These are phyloP conservation scores for Paedocypris sp. DNA, from an alignment of 2,113 vertebrate genomes.

Conservation along the genomic window DNA sequence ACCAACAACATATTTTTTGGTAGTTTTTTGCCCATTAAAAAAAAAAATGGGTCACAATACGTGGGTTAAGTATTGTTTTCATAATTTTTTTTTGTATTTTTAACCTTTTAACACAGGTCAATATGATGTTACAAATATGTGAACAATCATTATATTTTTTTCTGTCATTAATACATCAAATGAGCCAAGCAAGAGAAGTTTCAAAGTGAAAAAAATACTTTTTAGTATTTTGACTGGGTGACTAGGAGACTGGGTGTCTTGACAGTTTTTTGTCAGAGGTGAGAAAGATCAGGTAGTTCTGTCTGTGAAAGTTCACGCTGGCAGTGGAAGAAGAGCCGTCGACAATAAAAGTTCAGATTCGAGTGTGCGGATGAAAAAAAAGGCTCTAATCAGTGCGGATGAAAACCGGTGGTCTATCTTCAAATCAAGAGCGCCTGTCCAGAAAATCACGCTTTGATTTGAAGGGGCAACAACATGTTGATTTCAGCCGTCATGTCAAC, in stretches of 20 bases:
- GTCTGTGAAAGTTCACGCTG: background rate
- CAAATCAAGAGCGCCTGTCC: background rate
- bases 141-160: too few relatives aligned
- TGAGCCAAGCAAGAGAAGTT: too few relatives aligned
- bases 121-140: too few relatives aligned
- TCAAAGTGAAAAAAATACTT: background rate
- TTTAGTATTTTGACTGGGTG: too few relatives aligned
- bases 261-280: constrained; percentile 1
- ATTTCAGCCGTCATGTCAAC: background rate
- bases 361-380: background rate
- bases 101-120: too few relatives aligned
- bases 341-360: constrained; percentile 9
- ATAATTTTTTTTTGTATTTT: too few relatives aligned
- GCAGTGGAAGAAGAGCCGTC: constrained; percentile 1
- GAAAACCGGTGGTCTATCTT: background rate
- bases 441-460: background rate
- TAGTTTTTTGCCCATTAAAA: too few relatives aligned
- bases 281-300: constrained; percentile 7
- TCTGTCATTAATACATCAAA: too few relatives aligned
- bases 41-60: too few relatives aligned
- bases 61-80: too few relatives aligned
- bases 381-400: background rate
- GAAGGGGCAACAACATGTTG: background rate
- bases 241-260: background rate
- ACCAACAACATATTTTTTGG: too few relatives aligned